A percentile compares a stretch with the other conserved stretches of the same genome.
Conservation (phyloP, 2,888 invertebrate species). For the Meiosimyza platycephala region DNA sequence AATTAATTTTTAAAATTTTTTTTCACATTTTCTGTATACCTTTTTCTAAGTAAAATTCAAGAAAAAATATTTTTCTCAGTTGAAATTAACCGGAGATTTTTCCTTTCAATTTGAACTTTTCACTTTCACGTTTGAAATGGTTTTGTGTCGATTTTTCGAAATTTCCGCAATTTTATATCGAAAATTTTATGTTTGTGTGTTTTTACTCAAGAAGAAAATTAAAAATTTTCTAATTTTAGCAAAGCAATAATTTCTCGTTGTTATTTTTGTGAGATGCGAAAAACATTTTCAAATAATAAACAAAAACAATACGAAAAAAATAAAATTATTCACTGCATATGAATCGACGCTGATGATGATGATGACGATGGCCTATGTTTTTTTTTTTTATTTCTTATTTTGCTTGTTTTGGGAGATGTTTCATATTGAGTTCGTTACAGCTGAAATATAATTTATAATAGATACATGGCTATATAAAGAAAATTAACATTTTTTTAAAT, state of each 20-base stretch:
- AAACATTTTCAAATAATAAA: constrained; percentile 6
- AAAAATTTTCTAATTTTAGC: constrained; percentile 57
- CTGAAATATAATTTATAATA: too few species aligned
- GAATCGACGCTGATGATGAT: constrained; percentile 15
- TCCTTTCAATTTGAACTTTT: constrained; percentile 39
- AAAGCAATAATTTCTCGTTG: constrained; percentile 45
- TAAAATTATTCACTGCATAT: constrained; percentile 21
- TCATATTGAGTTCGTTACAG: too few species aligned
- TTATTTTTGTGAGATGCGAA: neutral
- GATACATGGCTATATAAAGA: too few species aligned
- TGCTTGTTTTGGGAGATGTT: too few species aligned
- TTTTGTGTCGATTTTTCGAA: constrained; percentile 47
- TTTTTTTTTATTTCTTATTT: too few species aligned
- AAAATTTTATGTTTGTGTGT: constrained; percentile 36
- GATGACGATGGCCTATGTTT: neutral
- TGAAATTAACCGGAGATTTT: constrained; percentile 1
- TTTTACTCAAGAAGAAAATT: constrained; percentile 52
- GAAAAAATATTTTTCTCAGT: neutral
- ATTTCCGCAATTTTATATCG: constrained; percentile 53
- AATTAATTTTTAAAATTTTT: neutral
- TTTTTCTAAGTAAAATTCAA: constrained; percentile 2
- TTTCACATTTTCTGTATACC: constrained; percentile 14
- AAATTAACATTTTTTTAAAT: too few species aligned
- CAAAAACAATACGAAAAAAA: constrained; percentile 1
- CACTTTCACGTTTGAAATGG: constrained; percentile 45